These are phyloP conservation scores for Melanotaenia parkinsoni DNA, from an alignment of 2,797 vertebrate species.

Conservation along the genomic window DNA sequence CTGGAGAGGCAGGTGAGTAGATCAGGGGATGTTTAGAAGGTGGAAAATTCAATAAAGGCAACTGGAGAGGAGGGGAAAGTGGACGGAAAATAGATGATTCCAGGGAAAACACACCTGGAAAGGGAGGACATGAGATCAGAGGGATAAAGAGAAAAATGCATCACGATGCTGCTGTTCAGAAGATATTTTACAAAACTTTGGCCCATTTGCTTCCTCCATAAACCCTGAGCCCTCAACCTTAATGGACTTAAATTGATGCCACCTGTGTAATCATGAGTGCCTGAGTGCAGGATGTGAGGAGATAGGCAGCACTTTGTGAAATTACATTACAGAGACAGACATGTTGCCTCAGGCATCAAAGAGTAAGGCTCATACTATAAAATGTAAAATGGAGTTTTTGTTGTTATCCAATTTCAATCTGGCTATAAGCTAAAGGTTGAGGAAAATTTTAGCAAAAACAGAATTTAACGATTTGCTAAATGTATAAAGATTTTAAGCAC, in stretches of 20 bases:
- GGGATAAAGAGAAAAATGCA: conserved; percentile 13
- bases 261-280: conserved; percentile 38
- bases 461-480: no score
- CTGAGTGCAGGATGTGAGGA: conserved; percentile 28
- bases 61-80: not conserved
- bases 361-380: not conserved
- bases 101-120: conserved; percentile 6
- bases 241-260: conserved; percentile 33
- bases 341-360: conserved; percentile 1
- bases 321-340: conserved; percentile 24
- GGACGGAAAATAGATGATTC: not conserved
- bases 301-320: conserved; percentile 22
- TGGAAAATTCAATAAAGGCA: conserved; percentile 2
- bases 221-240: conserved; percentile 20
- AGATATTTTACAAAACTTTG: conserved; percentile 17
- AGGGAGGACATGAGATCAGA: not conserved
- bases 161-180: not conserved
- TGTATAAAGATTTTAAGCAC: no score
- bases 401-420: not conserved
- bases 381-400: not conserved
- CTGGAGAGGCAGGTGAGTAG: conserved; percentile 19
- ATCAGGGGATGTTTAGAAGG: conserved; percentile 18
- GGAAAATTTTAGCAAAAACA: no score
- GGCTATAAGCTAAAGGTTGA: no score
- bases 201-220: conserved; percentile 8